phyloP scores from a whole-genome alignment of 2,888 invertebrate species.

The Sthenelais limicola region DNA sequence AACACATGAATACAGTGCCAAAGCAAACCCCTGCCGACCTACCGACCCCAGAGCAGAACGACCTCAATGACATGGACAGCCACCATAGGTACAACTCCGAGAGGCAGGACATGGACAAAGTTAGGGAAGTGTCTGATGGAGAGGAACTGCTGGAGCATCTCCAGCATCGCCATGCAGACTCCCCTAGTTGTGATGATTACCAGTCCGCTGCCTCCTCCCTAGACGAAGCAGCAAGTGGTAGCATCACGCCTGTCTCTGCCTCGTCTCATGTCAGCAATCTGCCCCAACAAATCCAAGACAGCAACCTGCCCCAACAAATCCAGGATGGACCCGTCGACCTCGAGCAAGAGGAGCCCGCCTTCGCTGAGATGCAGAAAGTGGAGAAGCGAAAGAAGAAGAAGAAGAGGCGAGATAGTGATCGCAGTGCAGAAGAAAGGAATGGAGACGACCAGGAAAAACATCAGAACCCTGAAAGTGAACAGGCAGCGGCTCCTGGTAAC shows the following conservation, averaged over 20 bases:
- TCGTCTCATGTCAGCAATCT: conserved; percentile 13
- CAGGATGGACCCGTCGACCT: not conserved
- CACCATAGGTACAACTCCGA: no score
- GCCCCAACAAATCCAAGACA: not conserved
- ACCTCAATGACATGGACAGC: no score
- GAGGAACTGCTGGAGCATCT: no score
- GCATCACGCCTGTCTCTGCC: conserved; percentile 34
- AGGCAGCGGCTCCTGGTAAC: not conserved
- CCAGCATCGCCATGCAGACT: conserved; percentile 10
- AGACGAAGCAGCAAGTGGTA: conserved; percentile 9
- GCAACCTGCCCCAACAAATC: not conserved
- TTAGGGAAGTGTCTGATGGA: no score
- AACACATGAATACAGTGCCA: no score
- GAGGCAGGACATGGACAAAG: no score
- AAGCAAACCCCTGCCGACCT: no score
- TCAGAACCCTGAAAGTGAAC: no score
- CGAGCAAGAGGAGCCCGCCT: not conserved
- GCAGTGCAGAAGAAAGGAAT: not conserved
- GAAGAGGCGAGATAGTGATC: conserved; percentile 19
- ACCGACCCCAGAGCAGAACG: no score
- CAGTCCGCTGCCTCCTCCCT: conserved; percentile 32
- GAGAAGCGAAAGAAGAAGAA: conserved; percentile 27
- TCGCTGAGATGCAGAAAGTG: not conserved
- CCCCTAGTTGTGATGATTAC: conserved; percentile 31
- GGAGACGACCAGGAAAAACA: no score